Percentiles rank a stretch among this genome's conserved stretches.
phyloP scores from a whole-genome alignment of 2,797 vertebrate genomes.

The Darevskia mixta region DNA sequence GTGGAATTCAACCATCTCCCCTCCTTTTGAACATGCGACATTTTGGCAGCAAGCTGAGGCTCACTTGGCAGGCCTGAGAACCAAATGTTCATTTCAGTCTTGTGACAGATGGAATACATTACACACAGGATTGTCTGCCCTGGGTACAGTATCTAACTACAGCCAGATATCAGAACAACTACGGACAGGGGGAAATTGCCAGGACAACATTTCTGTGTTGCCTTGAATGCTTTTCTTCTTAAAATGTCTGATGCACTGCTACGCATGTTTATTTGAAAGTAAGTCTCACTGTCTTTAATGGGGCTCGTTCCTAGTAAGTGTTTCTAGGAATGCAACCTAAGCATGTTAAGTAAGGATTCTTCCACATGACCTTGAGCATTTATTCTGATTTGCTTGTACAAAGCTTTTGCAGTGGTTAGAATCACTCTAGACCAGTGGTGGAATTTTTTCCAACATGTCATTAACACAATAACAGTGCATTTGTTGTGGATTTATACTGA shows the following conservation, averaged over 20 bases:
- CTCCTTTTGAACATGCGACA: constrained; percentile 57
- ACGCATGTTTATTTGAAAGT: background rate
- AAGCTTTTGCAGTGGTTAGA: no score
- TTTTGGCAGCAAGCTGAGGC: constrained; percentile 68
- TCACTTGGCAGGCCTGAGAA: constrained; percentile 67
- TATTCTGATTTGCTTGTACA: no score
- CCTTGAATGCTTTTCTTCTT: background rate
- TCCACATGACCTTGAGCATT: no score
- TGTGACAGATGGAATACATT: constrained; percentile 71
- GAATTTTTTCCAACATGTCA: no score
- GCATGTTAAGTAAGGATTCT: background rate
- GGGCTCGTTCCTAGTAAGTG: background rate
- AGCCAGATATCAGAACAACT: constrained; percentile 53
- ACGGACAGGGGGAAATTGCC: background rate
- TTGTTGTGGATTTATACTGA: no score
- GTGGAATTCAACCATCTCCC: constrained; percentile 58
- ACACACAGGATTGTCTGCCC: constrained; percentile 58
- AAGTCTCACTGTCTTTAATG: background rate
- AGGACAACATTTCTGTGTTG: constrained; percentile 34
- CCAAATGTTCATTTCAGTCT: constrained; percentile 73
- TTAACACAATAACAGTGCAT: no score
- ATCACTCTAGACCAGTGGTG: no score
- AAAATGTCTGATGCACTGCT: background rate
- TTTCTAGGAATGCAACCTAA: background rate
- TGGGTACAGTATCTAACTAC: constrained; percentile 58